These are phyloP conservation scores for Steinernema carpocapsae DNA, from an alignment of 2,888 invertebrate genomes.

Conservation along the genomic window DNA sequence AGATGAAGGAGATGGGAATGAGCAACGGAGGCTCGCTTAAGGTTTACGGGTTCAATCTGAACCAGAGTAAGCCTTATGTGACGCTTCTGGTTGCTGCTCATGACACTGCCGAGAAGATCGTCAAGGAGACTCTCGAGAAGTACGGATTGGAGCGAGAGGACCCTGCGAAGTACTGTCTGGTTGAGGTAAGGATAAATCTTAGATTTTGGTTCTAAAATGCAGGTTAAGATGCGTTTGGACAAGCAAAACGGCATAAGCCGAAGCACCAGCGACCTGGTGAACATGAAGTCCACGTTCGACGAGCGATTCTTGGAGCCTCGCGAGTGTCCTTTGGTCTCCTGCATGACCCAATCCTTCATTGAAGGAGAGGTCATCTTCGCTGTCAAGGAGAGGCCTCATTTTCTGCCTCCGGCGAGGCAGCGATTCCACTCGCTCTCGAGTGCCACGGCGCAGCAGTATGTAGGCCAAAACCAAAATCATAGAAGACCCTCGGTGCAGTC, in stretches of 20 bases:
- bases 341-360: constrained; percentile 1
- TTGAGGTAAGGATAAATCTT: constrained; percentile 81
- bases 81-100: constrained; percentile 89
- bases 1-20: constrained; percentile 76
- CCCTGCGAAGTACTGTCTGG: constrained; percentile 88
- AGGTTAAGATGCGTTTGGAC: constrained; percentile 10
- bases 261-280: constrained; percentile 26
- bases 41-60: constrained; percentile 94
- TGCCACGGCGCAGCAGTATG: not conserved
- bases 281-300: constrained; percentile 18
- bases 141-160: constrained; percentile 90
- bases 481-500: constrained; percentile 16
- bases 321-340: not conserved
- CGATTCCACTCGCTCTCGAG: constrained; percentile 6
- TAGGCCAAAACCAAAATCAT: not conserved
- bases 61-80: constrained; percentile 91
- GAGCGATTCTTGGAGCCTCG: constrained; percentile 29
- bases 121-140: constrained; percentile 93
- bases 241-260: constrained; percentile 5
- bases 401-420: constrained; percentile 1
- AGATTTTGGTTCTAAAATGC: not conserved
- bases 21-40: constrained; percentile 71
- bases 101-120: constrained; percentile 89
- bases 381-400: constrained; percentile 14
- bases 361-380: constrained; percentile 9